A percentile compares a stretch with the other conserved stretches of the same genome.
Evolutionary conservation across 1,140 invertebrate genomes (phyloP).

Genomic region (Ladona fulva): DNA sequence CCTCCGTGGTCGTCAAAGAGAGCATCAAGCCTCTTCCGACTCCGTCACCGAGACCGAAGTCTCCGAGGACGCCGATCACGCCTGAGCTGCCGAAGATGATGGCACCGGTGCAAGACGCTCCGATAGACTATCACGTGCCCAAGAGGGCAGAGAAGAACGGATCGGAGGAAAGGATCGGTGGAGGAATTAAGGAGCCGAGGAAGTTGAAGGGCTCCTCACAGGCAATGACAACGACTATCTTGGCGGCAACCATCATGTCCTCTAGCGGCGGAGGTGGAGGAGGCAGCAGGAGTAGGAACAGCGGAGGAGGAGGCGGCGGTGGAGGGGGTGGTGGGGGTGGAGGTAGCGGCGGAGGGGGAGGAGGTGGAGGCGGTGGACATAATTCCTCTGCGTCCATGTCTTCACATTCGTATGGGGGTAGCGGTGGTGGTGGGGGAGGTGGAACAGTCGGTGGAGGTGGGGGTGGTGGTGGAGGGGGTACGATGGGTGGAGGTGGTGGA

Average conservation of each 20-base stretch:
- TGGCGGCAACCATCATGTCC: conserved; percentile 34
- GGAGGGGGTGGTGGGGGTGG: conserved; percentile 51
- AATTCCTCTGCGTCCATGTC: conserved; percentile 18
- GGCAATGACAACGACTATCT: conserved; percentile 35
- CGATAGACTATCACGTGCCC: conserved; percentile 79
- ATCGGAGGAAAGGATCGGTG: background rate
- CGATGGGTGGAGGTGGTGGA: conserved; percentile 44
- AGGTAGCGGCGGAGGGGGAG: conserved; percentile 34
- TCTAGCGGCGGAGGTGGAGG: conserved; percentile 36
- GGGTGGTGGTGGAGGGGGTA: conserved; percentile 41
- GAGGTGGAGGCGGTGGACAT: conserved; percentile 31
- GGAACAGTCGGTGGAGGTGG: conserved; percentile 37
- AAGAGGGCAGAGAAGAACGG: conserved; percentile 60
- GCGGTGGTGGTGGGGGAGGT: conserved; percentile 60
- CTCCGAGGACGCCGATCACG: conserved; percentile 32
- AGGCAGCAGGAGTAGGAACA: conserved; percentile 29
- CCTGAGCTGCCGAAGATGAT: conserved; percentile 32
- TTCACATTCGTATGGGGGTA: conserved; percentile 38
- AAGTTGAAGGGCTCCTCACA: conserved; percentile 34
- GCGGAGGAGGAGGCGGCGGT: conserved; percentile 62
- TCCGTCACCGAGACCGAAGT: conserved; percentile 44
- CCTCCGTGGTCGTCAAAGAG: background rate
- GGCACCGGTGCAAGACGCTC: conserved; percentile 62
- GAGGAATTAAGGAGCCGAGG: conserved; percentile 25
- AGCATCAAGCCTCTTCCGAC: conserved; percentile 36